Evolutionary conservation across 2,113 vertebrate species (phyloP), one percentile per base, ranked within the genome.

Genomic region (Macquaria australasica): DNA sequence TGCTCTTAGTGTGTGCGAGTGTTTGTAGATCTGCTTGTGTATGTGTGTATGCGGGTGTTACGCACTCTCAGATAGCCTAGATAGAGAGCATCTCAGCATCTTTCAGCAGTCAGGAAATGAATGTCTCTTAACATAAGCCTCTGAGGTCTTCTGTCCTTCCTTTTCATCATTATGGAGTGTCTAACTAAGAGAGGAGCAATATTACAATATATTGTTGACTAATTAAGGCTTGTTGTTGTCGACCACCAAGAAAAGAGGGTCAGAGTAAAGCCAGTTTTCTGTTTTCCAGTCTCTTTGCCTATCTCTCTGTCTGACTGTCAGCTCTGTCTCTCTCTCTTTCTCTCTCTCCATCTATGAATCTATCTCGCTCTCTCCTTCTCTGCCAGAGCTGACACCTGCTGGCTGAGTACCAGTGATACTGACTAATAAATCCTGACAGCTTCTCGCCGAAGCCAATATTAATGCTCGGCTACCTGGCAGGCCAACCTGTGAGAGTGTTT

Each of bases 371-470:
- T 87, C 73, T 82, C 77, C 82, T 83, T 86, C 89, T 74, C 91
- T 90, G 92, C 85, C 88, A 90, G 77, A 83, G 87, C 90, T 90
- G 90, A 93, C 93, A 93, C 93, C 90, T 92, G 92, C 92, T 93
- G 92, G 93, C 91, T 82, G 90, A 91, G 89, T 85, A 91, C 90
- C 90, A 90, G 88, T 92, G 89, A 91, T 93, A 86, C 87, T 84
- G 89, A 92, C 89, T 95, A 95, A 95, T 95, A 95, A 94, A 93
- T 91, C 87, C 84, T 93, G 93, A 94, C 94, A 94, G 90, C 81
- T 88, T 91, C 87, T 90, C 8, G 62, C 85, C 77, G 73, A 83
- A 80, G 82, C 91, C 77, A 92, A 92, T 94, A 94, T 93, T 94
- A 94, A 93, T 94, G 90, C 89, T 74, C 63, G n/a, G 77, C 88